phyloP scores from a whole-genome alignment of 2,888 invertebrate genomes.

The Lasioglossum lativentre region DNA sequence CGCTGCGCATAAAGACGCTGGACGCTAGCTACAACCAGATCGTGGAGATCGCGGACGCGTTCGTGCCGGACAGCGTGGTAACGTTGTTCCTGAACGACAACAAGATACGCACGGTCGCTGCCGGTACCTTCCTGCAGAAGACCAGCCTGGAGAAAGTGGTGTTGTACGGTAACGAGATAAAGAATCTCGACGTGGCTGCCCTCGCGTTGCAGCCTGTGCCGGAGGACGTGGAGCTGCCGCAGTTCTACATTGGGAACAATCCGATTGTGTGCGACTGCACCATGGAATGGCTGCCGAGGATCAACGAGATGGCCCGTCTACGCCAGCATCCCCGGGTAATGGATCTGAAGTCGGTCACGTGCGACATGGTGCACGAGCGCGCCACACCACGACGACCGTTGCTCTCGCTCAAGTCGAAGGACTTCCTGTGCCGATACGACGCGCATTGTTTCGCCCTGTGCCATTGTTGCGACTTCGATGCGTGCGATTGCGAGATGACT shows the following conservation, averaged over 20 bases:
- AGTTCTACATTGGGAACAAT: slow-evolving; percentile 93
- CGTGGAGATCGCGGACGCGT: slow-evolving; percentile 88
- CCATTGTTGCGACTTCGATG: slow-evolving; percentile 96
- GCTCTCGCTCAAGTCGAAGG: slow-evolving; percentile 89
- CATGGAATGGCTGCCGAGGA: slow-evolving; percentile 94
- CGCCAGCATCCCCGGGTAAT: slow-evolving; percentile 92
- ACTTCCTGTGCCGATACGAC: slow-evolving; percentile 93
- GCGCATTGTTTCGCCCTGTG: slow-evolving; percentile 94
- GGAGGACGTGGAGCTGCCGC: slow-evolving; percentile 89
- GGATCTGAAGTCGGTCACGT: slow-evolving; percentile 92
- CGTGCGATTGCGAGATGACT: slow-evolving; percentile 96
- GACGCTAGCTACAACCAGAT: slow-evolving; percentile 91
- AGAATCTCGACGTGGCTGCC: slow-evolving; percentile 90
- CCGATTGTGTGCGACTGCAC: slow-evolving; percentile 94
- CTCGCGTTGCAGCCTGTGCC: slow-evolving; percentile 89
- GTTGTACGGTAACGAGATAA: slow-evolving; percentile 90
- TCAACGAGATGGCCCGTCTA: slow-evolving; percentile 90
- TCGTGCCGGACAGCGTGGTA: slow-evolving; percentile 91
- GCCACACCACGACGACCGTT: slow-evolving; percentile 88
- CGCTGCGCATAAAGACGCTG: slow-evolving; percentile 90
- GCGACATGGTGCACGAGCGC: slow-evolving; percentile 90
- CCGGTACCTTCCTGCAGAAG: slow-evolving; percentile 90
- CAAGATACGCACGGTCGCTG: slow-evolving; percentile 89
- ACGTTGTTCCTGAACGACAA: slow-evolving; percentile 91
- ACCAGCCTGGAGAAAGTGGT: slow-evolving; percentile 91